Conservation (phyloP, 2,888 invertebrate genomes). For the Amphipoea oculea region DNA sequence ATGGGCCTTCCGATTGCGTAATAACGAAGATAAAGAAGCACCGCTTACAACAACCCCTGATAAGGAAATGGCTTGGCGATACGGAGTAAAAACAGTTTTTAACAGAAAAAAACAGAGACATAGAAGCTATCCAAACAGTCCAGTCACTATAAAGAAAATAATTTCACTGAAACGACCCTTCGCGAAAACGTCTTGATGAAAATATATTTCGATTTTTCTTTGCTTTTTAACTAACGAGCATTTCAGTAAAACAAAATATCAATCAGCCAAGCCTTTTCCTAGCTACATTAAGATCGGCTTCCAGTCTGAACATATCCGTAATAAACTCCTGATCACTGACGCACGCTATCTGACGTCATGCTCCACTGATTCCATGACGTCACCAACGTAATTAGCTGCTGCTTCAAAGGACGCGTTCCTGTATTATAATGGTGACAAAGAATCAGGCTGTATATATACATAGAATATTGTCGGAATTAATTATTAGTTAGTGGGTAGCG, state of each 20-base stretch:
- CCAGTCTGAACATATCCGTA: background rate
- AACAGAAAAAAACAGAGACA: slow-evolving; percentile 5
- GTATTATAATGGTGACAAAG: slow-evolving; percentile 54
- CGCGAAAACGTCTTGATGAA: background rate
- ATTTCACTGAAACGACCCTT: background rate
- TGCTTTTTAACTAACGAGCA: background rate
- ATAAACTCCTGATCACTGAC: slow-evolving; percentile 47
- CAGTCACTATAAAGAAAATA: background rate
- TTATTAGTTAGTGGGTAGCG: background rate
- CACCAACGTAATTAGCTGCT: slow-evolving; percentile 61
- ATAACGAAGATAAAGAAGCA: slow-evolving; percentile 46
- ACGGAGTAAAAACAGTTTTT: slow-evolving; percentile 26
- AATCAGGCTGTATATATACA: slow-evolving; percentile 7
- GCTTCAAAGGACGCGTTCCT: slow-evolving; percentile 38
- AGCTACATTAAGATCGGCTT: background rate
- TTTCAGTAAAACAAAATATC: background rate
- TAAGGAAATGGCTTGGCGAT: slow-evolving; percentile 46
- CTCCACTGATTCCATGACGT: slow-evolving; percentile 63
- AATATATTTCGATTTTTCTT: background rate
- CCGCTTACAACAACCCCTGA: slow-evolving; percentile 17
- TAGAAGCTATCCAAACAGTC: background rate
- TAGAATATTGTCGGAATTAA: slow-evolving; percentile 26
- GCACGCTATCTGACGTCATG: slow-evolving; percentile 65
- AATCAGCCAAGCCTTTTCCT: background rate
- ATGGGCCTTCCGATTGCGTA: slow-evolving; percentile 41